A percentile compares a stretch with the other conserved stretches of the same genome.
phyloP scores from a whole-genome alignment of 2,113 vertebrate genomes.

The Cichladusa arquata region DNA sequence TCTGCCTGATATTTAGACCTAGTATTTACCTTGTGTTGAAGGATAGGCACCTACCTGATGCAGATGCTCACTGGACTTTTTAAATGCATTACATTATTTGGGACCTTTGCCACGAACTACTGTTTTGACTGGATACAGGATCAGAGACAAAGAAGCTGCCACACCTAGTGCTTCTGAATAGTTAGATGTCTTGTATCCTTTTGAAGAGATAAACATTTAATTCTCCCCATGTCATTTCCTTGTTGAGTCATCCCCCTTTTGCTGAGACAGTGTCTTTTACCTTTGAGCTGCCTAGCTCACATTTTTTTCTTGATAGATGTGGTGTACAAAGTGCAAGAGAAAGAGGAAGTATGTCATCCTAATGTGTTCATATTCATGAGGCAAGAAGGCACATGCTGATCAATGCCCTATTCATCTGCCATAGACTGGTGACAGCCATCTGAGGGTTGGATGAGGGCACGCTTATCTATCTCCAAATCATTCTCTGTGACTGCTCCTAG shows the following conservation, averaged over 20 bases:
- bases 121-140: not conserved
- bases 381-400: not conserved
- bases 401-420: not conserved
- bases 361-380: not conserved
- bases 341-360: not conserved
- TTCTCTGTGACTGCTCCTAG: not conserved
- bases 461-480: not conserved
- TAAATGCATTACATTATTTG: not conserved
- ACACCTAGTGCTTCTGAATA: not conserved
- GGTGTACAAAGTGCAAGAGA: not conserved
- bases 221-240: not conserved
- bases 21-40: not conserved
- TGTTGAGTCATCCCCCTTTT: not conserved
- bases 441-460: not conserved
- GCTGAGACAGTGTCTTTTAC: constrained; percentile 15
- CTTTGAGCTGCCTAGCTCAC: not conserved
- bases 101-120: not conserved
- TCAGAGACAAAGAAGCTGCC: not conserved
- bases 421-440: not conserved
- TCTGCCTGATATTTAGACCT: not conserved
- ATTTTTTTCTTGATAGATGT: not conserved
- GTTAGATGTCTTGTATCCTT: not conserved
- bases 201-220: not conserved
- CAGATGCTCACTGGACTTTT: not conserved
- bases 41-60: not conserved